phyloP scores from a whole-genome alignment of 2,888 invertebrate genomes.

The Nymphalis polychloros region DNA sequence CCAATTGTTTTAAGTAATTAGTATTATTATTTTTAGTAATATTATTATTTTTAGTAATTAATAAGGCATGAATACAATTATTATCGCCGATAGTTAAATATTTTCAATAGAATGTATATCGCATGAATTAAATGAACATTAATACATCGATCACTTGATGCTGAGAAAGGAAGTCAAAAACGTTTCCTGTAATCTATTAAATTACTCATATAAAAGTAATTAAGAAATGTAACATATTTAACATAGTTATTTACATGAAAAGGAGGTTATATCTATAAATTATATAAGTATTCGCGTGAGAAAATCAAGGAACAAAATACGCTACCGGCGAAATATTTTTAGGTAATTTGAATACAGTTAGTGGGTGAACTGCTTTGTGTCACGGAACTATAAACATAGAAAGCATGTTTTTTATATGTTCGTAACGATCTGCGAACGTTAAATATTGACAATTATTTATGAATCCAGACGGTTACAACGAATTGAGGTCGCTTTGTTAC shows the following conservation, averaged over 20 bases:
- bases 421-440: constrained; percentile 26
- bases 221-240: neutral
- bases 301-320: constrained; percentile 23
- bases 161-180: constrained; percentile 1
- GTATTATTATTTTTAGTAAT: too few relatives aligned
- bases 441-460: constrained; percentile 11
- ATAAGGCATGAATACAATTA: too few relatives aligned
- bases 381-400: constrained; percentile 27
- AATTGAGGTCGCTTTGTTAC: too few relatives aligned
- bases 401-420: constrained; percentile 16
- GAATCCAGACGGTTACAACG: neutral
- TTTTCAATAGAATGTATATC: neutral
- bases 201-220: neutral
- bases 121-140: neutral
- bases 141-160: neutral
- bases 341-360: constrained; percentile 23
- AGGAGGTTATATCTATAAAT: constrained; percentile 25
- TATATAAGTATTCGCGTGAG: constrained; percentile 32
- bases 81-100: too few relatives aligned
- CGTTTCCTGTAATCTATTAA: neutral
- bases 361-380: constrained; percentile 26
- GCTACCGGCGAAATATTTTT: constrained; percentile 18
- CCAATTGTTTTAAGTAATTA: too few relatives aligned
- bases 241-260: constrained; percentile 8
- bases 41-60: too few relatives aligned